Base-by-base conservation (phyloP, 2,797 vertebrate genomes). In the Loriculus beryllinus region DNA sequence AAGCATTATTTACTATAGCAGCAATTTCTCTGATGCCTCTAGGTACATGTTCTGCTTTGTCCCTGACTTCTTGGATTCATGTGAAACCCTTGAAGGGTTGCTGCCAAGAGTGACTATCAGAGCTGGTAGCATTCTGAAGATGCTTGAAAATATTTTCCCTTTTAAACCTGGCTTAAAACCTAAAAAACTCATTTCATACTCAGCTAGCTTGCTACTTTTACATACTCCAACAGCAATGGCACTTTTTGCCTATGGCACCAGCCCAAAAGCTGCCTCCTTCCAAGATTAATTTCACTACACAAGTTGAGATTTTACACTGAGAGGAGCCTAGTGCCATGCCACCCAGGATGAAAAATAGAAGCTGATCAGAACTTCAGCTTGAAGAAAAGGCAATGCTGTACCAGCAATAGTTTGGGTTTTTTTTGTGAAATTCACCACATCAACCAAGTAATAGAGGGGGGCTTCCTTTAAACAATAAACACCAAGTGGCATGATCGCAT, bases 401-500 rank as follows among this genome's bases (percentile, higher is more conserved):
- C 25, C 49, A 87, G 35, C 29, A 93, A 67, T 20, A 70, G 29
- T 43, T 23, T 22, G 7, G 48, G 22, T 4, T 14, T 48, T 43
- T 62, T n/a, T 29, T 3, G n/a, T n/a, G 20, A 25, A 87, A 69
- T 64, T 31, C 37, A 67, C 69, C n/a, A 47, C 3, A 3, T 59
- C 31, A 43, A 33, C 17, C n/a, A 77, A 83, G n/a, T 13, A 26
- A 57, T 2, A 51, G 28, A 64, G 26, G 14, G 14, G 22, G 31
- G 1, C 12, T 42, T 88, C 21, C 76, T 85, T 89, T 64, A 85
- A 77, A 16, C 45, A 75, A 74, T 31, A 54, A 72, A 54, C 25
- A 51, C 26, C 21, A 49, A 60, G n/a, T 2, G 0, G 35, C 71
- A 60, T 3, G 1, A 74, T 20, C 0, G 0, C 4, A 4, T 40